Evolutionary conservation across 2,797 vertebrate genomes (phyloP), one percentile per base, ranked within the genome.

Genomic region (Falco naumanni): DNA sequence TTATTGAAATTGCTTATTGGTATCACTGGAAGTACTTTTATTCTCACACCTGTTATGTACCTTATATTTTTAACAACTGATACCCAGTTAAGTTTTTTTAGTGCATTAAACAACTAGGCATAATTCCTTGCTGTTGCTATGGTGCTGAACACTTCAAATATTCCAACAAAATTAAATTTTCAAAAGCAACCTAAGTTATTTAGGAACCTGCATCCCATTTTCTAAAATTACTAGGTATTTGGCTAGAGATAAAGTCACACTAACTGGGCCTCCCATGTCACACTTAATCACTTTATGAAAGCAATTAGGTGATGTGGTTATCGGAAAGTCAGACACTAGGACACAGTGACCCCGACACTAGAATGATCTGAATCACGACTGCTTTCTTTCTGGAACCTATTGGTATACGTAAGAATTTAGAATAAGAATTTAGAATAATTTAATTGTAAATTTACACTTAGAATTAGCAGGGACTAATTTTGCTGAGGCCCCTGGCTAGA

Each of bases 201-300:
- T 57, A 54, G 53, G 41, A 74, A 72, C 34, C 66, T 74, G n/a
- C 0, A 2, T 63, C 20, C 26, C 39, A 26, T 72, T 79, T 92
- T 95, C 54, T 93, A 71, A 92, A 94, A 84, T 77, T 7, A 83
- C 25, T 19, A 88, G 43, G 14, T 75, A 80, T 87, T 64, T 83
- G 26, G 10, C 33, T 84, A 43, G 2, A 14, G 90, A 92, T 60
- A 60, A 82, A 89, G 66, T 53, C 18, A 87, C 84, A 89, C 11
- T 82, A 51, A 80, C 43, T 89, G 66, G 29, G 48, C 19, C 6
- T 78, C 41, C 59, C 51, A 68, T 7, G 11, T 61, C 41, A 85
- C 31, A 85, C 31, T 89, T 61, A 59, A 87, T 70, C 64, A 43
- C 45, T 80, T 88, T 43, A 54, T 28, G 57, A 71, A 91, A 91